Percentiles rank a stretch among this genome's conserved stretches.
Conservation (phyloP, 2,113 vertebrate genomes). For the Carettochelys insculpta region DNA sequence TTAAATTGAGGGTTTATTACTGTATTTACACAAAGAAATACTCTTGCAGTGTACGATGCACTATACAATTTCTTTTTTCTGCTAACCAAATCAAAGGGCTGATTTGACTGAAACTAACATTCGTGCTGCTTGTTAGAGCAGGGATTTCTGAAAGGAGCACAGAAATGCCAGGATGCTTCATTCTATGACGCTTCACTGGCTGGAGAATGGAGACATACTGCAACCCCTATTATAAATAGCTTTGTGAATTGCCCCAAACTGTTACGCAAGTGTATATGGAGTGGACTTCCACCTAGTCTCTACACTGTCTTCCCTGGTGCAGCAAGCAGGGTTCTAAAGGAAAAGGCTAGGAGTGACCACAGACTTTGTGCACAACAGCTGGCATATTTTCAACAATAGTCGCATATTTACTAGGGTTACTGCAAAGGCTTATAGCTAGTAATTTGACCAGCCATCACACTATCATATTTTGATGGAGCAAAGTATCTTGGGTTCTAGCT, state of each 20-base stretch:
- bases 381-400: slow-evolving; percentile 34
- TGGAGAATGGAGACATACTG: background rate
- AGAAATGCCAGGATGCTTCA: background rate
- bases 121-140: background rate
- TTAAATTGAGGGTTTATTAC: no score
- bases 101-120: background rate
- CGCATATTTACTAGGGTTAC: slow-evolving; percentile 65
- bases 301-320: slow-evolving; percentile 61
- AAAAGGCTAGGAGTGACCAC: slow-evolving; percentile 61
- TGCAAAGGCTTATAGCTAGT: slow-evolving; percentile 60
- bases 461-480: background rate
- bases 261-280: slow-evolving; percentile 24
- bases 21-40: no score
- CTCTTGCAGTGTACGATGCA: background rate
- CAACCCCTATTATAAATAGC: background rate
- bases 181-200: background rate
- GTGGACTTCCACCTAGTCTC: slow-evolving; percentile 19
- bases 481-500: background rate
- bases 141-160: background rate
- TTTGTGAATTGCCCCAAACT: background rate
- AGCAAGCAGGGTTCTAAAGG: slow-evolving; percentile 54
- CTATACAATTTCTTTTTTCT: background rate
- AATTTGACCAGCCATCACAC: slow-evolving; percentile 44
- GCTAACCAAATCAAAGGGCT: background rate
- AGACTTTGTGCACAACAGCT: slow-evolving; percentile 65